Conservation (phyloP, 2,797 vertebrate genomes). For the Sebastes melanostomus region DNA sequence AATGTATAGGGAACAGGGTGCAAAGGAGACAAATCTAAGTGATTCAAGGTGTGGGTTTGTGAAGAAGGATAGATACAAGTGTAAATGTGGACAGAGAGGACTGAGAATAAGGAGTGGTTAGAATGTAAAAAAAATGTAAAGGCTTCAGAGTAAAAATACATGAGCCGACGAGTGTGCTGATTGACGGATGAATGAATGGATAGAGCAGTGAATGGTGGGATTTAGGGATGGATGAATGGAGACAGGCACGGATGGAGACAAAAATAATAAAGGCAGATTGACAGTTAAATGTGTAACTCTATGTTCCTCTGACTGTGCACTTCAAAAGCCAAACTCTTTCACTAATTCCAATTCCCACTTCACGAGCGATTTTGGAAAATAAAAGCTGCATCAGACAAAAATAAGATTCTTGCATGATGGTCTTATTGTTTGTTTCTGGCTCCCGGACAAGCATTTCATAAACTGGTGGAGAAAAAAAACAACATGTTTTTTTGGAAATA, state of each 20-base stretch:
- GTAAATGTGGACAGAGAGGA: background rate
- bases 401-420: background rate
- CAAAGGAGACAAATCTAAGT: background rate
- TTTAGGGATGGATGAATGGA: slow-evolving; percentile 7
- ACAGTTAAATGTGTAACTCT: slow-evolving; percentile 15
- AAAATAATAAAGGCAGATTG: slow-evolving; percentile 25
- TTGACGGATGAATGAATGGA: slow-evolving; percentile 17
- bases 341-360: slow-evolving; percentile 14
- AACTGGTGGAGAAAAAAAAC: background rate
- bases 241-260: background rate
- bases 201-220: background rate
- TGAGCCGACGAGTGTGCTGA: background rate
- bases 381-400: slow-evolving; percentile 8
- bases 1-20: background rate
- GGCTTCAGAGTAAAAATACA: background rate
- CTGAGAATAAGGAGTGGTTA: background rate
- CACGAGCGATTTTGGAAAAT: background rate
- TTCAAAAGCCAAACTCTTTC: slow-evolving; percentile 1
- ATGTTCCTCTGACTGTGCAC: background rate
- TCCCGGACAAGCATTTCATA: background rate
- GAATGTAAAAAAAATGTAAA: background rate
- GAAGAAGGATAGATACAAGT: background rate
- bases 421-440: slow-evolving; percentile 5
- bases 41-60: background rate
- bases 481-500: background rate